A percentile compares a stretch with the other conserved stretches of the same genome.
Conservation (phyloP, 2,113 vertebrate genomes). For the Otis tarda region DNA sequence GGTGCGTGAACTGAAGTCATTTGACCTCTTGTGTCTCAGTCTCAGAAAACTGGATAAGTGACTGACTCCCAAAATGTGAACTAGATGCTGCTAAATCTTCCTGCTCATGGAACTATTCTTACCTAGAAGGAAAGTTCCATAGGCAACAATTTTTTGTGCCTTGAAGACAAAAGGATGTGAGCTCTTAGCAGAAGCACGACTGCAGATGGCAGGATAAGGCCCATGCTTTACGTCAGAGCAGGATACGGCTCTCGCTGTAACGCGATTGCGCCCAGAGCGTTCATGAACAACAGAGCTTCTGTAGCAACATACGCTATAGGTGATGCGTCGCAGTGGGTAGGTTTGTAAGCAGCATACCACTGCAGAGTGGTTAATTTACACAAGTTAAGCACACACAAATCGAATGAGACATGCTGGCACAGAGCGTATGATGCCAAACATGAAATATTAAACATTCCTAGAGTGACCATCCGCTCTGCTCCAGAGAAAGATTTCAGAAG, state of each 20-base stretch:
- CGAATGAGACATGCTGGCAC: neutral
- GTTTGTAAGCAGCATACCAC: neutral
- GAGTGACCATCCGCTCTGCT: neutral
- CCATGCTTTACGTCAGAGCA: neutral
- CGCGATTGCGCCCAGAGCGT: neutral
- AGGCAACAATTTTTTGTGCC: neutral
- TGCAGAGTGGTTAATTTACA: neutral
- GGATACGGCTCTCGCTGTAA: neutral
- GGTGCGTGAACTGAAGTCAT: neutral
- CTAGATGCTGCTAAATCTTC: conserved; percentile 16
- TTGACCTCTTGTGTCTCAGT: neutral
- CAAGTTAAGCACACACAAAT: neutral
- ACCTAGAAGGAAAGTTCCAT: neutral
- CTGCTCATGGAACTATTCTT: neutral
- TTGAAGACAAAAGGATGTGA: neutral
- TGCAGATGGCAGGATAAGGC: neutral
- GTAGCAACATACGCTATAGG: neutral
- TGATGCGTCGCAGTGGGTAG: neutral
- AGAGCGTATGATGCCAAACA: neutral
- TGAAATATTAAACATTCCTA: neutral
- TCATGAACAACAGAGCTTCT: neutral
- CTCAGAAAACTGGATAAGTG: neutral
- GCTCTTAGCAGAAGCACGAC: neutral
- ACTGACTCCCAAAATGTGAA: neutral
- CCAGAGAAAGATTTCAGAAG: neutral